Percentiles rank a stretch among this genome's conserved stretches.
These are phyloP conservation scores for Spatula clypeata DNA, from an alignment of 2,797 vertebrate species.

Conservation along the genomic window DNA sequence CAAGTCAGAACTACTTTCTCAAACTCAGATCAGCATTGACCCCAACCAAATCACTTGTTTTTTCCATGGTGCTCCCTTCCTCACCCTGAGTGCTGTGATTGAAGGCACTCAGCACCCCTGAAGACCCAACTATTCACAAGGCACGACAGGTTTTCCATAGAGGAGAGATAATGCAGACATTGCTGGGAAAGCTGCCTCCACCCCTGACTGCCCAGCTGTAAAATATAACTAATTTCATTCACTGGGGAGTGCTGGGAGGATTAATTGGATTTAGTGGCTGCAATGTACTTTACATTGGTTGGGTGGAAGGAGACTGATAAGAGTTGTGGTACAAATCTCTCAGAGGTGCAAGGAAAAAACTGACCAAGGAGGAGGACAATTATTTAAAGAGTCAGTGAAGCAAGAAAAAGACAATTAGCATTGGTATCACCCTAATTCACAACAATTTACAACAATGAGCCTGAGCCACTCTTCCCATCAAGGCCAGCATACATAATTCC, in stretches of 20 bases:
- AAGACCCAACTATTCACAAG: neutral
- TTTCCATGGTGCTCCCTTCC: neutral
- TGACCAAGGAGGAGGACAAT: conserved; percentile 61
- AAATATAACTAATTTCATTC: conserved; percentile 74
- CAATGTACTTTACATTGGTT: conserved; percentile 59
- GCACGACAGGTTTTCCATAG: conserved; percentile 8
- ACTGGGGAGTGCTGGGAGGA: conserved; percentile 58
- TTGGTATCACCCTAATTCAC: conserved; percentile 71
- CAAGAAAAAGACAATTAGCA: conserved; percentile 69
- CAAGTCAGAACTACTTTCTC: neutral
- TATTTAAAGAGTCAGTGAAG: conserved; percentile 67
- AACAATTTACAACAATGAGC: conserved; percentile 68
- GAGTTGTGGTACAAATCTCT: conserved; percentile 67
- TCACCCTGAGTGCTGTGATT: neutral
- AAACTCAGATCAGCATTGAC: accelerated
- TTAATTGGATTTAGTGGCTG: conserved; percentile 70
- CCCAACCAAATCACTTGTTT: neutral
- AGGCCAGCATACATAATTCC: conserved; percentile 52
- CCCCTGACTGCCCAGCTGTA: conserved; percentile 64
- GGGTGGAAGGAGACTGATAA: conserved; percentile 65
- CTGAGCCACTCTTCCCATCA: conserved; percentile 35
- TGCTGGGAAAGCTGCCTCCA: conserved; percentile 46
- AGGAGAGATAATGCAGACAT: conserved; percentile 47
- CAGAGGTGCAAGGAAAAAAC: conserved; percentile 46
- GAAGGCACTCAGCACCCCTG: neutral